Evolutionary conservation across 1,140 invertebrate genomes (phyloP), one percentile per base, ranked within the genome.

Genomic region (Lepidurus packardi): DNA sequence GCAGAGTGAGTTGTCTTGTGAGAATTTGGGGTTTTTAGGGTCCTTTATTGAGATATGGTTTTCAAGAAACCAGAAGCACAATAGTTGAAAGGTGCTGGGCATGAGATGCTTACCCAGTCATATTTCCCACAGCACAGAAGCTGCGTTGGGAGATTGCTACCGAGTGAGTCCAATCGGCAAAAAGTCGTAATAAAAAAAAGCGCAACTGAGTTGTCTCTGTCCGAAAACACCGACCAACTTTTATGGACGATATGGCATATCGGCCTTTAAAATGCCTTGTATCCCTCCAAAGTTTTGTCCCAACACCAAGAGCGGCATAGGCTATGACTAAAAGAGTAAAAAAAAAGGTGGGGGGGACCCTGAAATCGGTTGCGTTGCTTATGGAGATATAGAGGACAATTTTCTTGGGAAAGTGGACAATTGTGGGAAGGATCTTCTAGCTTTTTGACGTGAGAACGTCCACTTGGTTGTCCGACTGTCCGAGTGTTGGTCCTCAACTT

Each of bases 121-220:
- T 65, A 65, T 65, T 65, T 65, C 53, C 53, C 53, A 65, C 53
- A 65, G 53, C 53, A 65, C 53, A 16, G 53, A 65, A 65, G 53
- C 53, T 65, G 21, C 53, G 53, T 16, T 13, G 53, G 53, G 53
- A 65, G 16, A 65, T 65, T 65, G 53, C 53, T 65, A 65, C 53
- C 53, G 53, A 65, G 53, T 65, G 53, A 65, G 53, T 65, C 53
- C 53, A 65, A 65, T 65, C 53, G 53, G 53, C 53, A 9, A 65
- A 65, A 65, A 65, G 53, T 65, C 53, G 53, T 16, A 65, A 65
- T 65, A 65, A 65, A 65, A 65, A 65, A 65, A 65, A 65, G 53
- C 53, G 21, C 8, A 65, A 21, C 21, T 13, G 21, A 65, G 53
- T 65, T 65, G 53, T 65, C 53, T 65, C 53, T 65, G n/a, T 65